A percentile compares a stretch with the other conserved stretches of the same genome.
These are phyloP conservation scores for Synergus japonicus DNA, from an alignment of 2,888 invertebrate genomes.

Conservation along the genomic window DNA sequence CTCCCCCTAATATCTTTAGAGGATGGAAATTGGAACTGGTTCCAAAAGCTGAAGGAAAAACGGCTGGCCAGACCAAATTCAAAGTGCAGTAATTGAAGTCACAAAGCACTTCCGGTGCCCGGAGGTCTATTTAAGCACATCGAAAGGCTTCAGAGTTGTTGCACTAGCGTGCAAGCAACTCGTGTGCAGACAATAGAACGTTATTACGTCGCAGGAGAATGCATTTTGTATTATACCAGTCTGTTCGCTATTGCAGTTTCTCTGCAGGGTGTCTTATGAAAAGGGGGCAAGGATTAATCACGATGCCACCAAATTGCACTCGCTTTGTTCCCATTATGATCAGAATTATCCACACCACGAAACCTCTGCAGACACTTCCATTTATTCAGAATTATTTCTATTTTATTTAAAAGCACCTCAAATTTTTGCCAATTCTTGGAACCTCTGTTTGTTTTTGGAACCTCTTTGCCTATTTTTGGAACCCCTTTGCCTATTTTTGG, in stretches of 20 bases:
- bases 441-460: no score
- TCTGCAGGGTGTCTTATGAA: not conserved
- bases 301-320: slow-evolving; percentile 13
- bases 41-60: no score
- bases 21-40: no score
- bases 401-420: no score
- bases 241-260: slow-evolving; percentile 12
- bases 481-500: no score
- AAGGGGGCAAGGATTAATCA: slow-evolving; percentile 25
- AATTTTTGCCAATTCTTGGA: no score
- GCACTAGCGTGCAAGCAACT: slow-evolving; percentile 9
- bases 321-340: not conserved
- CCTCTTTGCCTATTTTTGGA: not conserved
- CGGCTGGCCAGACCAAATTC: slow-evolving; percentile 19
- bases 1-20: no score
- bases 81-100: slow-evolving; percentile 60
- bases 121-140: slow-evolving; percentile 57
- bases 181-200: slow-evolving; percentile 57
- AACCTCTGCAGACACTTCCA: not conserved
- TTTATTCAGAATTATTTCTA: no score
- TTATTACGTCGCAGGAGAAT: slow-evolving; percentile 59
- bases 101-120: slow-evolving; percentile 61
- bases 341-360: not conserved
- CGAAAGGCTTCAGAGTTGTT: slow-evolving; percentile 55
- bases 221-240: slow-evolving; percentile 54